Conservation (phyloP, 2,113 vertebrate species). For the Tichodroma muraria region DNA sequence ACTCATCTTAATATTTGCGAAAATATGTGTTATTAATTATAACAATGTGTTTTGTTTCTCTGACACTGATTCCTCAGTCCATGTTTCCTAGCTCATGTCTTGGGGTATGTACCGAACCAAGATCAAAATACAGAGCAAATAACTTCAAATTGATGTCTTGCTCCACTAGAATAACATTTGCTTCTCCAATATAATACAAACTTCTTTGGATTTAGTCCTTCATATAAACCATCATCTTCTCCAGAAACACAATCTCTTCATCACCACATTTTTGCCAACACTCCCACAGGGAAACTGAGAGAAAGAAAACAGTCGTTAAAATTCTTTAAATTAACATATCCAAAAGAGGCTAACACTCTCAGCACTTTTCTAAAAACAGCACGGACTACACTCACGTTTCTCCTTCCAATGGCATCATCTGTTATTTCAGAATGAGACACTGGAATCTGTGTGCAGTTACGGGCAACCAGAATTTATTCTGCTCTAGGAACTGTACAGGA, state of each 20-base stretch:
- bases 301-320: neutral
- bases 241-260: neutral
- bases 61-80: neutral
- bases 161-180: neutral
- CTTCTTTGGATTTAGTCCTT: neutral
- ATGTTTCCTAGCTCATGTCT: neutral
- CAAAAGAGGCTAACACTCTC: neutral
- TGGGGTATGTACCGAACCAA: neutral
- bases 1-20: no score
- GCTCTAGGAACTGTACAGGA: neutral
- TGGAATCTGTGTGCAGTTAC: neutral
- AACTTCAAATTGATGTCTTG: neutral
- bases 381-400: neutral
- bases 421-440: neutral
- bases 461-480: neutral
- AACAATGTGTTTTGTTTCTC: neutral
- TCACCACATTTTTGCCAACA: neutral
- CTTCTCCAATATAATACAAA: neutral
- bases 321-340: neutral
- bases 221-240: neutral
- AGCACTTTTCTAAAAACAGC: neutral
- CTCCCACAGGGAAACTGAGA: neutral
- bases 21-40: no score
- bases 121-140: neutral
- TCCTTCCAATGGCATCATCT: neutral